Conservation (phyloP, 2,888 invertebrate species). For the Lamellibrachia columna region DNA sequence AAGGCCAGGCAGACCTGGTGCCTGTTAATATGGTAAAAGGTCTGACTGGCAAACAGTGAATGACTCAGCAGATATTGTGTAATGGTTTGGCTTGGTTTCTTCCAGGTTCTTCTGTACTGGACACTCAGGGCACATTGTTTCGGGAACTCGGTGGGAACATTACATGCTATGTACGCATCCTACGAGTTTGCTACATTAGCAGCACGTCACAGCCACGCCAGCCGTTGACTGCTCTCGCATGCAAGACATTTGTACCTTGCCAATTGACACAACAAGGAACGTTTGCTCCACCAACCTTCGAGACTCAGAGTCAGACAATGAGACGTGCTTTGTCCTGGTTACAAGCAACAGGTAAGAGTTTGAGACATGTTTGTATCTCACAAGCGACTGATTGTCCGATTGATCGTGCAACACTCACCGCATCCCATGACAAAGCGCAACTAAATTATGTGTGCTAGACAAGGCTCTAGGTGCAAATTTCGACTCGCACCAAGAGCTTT, state of each 20-base stretch:
- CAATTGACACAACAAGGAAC: constrained; percentile 29
- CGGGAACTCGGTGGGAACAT: constrained; percentile 28
- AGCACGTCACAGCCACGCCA: background rate
- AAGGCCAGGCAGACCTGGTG: too few relatives aligned
- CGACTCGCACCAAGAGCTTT: too few relatives aligned
- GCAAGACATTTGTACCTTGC: constrained; percentile 32
- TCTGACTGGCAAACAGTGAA: too few relatives aligned
- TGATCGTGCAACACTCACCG: too few relatives aligned
- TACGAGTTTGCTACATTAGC: constrained; percentile 30
- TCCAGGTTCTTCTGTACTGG: constrained; percentile 25
- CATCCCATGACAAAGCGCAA: too few relatives aligned
- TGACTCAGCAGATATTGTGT: background rate
- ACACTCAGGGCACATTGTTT: constrained; percentile 35
- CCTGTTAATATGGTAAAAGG: too few relatives aligned
- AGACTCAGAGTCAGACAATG: constrained; percentile 31
- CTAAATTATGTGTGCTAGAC: too few relatives aligned
- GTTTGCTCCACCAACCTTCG: constrained; percentile 27
- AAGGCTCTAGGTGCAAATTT: too few relatives aligned
- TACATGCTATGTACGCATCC: constrained; percentile 34
- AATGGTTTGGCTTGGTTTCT: background rate
- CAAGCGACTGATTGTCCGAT: background rate
- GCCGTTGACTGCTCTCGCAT: constrained; percentile 29
- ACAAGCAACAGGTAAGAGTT: constrained; percentile 21
- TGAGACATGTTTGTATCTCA: background rate
- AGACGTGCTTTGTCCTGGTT: constrained; percentile 33